Base-by-base conservation (phyloP, 2,113 vertebrate genomes). In the Ranitomeya variabilis region DNA sequence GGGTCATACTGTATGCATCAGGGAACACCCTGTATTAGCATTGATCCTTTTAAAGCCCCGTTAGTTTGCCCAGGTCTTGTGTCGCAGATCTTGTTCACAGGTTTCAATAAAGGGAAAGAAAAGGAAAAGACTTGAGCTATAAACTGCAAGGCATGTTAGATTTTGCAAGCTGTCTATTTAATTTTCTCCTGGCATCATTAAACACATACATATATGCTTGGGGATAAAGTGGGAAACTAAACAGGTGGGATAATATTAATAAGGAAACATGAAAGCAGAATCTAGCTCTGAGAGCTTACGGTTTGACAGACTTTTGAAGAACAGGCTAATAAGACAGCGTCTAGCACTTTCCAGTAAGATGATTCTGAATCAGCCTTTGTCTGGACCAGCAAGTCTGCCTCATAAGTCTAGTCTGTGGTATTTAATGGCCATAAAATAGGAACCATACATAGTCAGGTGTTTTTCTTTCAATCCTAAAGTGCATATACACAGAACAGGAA, bases 381-480 rank as follows among this genome's bases (percentile, higher is more conserved):
- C 57, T 85, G 55, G 66, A 59, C 54, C 51, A 82, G 86, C 89
- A 91, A 88, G 85, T 0, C 23, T 87, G 74, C 14, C 66, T 87
- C 86, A 76, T 89, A 81, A 69, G 16, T 80, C 62, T 90, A 64
- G 52, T 64, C 74, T 21, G 0, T 76, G 91, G 8, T 86, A 91
- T 89, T 89, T 89, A 78, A 89, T 89, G 81, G 74, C 52, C 86
- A 88, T 71, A 80, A 89, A 89, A 92, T 0, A 51, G 14, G 19
- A 52, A 52, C 67, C 91, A 81, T 87, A 82, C 80, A 89, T 86
- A 60, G 51, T 85, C 81, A 90, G 87, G 10, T 92, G 67, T 7
- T 90, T 89, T 89, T 89, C 79, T 89, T 92, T 85, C 84, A 89
- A 89, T 71, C 84, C 89, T 92, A 67, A 52, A 71, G 89, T 90